phyloP scores from a whole-genome alignment of 1,140 invertebrate species.

The Scaptomyza graminum region DNA sequence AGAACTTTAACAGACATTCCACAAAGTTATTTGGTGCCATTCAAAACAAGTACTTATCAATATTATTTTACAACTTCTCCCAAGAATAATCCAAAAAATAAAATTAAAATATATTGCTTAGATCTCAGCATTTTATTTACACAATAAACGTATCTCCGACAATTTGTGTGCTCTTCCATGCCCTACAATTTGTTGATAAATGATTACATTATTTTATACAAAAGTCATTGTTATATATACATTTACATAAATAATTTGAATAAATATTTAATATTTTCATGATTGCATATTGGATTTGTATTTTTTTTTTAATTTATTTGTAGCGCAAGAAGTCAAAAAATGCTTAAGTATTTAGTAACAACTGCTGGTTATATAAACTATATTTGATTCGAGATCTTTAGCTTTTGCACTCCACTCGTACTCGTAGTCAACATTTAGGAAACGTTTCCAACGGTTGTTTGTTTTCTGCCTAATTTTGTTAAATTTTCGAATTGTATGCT shows the following conservation, averaged over 20 bases:
- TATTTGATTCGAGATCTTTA: slow-evolving; percentile 1
- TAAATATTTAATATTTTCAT: slow-evolving; percentile 25
- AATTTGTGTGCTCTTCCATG: slow-evolving; percentile 15
- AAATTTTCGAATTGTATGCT: slow-evolving; percentile 26
- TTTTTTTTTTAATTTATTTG: slow-evolving; percentile 22
- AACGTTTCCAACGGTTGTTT: slow-evolving; percentile 15
- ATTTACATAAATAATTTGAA: slow-evolving; percentile 38
- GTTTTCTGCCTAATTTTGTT: slow-evolving; percentile 6
- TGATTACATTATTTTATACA: slow-evolving; percentile 23
- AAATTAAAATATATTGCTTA: slow-evolving; percentile 16
- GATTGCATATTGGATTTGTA: slow-evolving; percentile 45
- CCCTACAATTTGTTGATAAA: slow-evolving; percentile 19
- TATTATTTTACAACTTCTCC: slow-evolving; percentile 49
- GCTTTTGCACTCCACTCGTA: slow-evolving; percentile 19
- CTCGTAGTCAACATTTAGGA: slow-evolving; percentile 25
- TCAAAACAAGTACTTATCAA: slow-evolving; percentile 53
- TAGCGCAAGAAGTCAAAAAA: slow-evolving; percentile 72
- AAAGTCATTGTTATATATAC: slow-evolving; percentile 47
- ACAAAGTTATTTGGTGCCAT: slow-evolving; percentile 68
- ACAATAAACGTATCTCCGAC: slow-evolving; percentile 1
- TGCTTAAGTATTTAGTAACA: slow-evolving; percentile 34
- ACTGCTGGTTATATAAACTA: neutral
- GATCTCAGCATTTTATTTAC: slow-evolving; percentile 38
- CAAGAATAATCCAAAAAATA: slow-evolving; percentile 24
- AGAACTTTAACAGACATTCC: slow-evolving; percentile 64